Conservation (phyloP, 1,140 invertebrate species). For the Limonius californicus region DNA sequence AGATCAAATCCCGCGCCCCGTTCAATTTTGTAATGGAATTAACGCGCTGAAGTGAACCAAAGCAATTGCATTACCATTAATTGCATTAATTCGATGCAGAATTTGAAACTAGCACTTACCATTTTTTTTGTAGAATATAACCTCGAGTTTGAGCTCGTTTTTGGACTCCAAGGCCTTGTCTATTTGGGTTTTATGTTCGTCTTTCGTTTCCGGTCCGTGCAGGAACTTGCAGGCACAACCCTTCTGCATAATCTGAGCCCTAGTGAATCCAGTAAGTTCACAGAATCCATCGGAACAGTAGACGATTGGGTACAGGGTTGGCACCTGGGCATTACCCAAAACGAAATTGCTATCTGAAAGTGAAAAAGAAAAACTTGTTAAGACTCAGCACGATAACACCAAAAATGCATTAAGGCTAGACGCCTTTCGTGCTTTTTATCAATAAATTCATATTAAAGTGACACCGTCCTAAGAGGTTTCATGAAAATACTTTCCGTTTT, state of each 20-base stretch:
- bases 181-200: slow-evolving; percentile 85
- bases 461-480: no score
- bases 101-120: slow-evolving; percentile 58
- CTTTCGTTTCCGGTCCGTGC: slow-evolving; percentile 84
- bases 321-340: slow-evolving; percentile 92
- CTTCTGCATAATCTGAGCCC: slow-evolving; percentile 96
- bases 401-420: no score
- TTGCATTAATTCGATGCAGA: no score
- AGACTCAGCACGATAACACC: no score
- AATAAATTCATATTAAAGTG: no score
- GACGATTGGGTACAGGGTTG: slow-evolving; percentile 85
- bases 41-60: no score
- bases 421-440: no score
- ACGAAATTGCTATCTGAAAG: slow-evolving; percentile 96
- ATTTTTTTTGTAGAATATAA: slow-evolving; percentile 92
- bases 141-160: slow-evolving; percentile 88
- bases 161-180: slow-evolving; percentile 85
- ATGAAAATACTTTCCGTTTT: no score
- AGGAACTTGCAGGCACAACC: slow-evolving; percentile 95
- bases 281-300: slow-evolving; percentile 98
- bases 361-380: slow-evolving; percentile 21
- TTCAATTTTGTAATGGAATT: no score
- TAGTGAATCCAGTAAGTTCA: slow-evolving; percentile 88
- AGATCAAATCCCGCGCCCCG: no score
- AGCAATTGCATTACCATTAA: no score